These are phyloP conservation scores for Ditula angustiorana DNA, from an alignment of 2,888 invertebrate species.

Conservation along the genomic window DNA sequence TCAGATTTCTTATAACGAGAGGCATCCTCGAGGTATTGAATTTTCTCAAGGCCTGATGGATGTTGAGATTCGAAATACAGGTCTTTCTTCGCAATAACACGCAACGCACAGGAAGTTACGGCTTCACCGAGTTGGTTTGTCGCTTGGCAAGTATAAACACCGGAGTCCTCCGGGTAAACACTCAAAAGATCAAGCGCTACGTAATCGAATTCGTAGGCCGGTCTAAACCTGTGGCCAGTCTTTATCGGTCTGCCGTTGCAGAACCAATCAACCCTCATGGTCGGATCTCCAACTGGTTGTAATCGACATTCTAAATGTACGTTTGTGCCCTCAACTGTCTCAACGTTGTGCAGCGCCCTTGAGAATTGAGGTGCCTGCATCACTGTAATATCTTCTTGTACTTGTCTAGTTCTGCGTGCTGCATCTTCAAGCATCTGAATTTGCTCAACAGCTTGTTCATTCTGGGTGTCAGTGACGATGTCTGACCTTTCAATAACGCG, in stretches of 20 bases:
- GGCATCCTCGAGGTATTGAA: conserved; percentile 95
- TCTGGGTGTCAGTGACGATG: conserved; percentile 94
- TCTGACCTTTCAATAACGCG: conserved; percentile 93
- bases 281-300: conserved; percentile 96
- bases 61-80: conserved; percentile 95
- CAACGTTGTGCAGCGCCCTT: conserved; percentile 94
- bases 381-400: conserved; percentile 92
- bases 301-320: conserved; percentile 96
- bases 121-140: conserved; percentile 98
- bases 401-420: conserved; percentile 88
- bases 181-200: conserved; percentile 98
- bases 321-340: conserved; percentile 95
- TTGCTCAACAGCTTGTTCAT: conserved; percentile 96
- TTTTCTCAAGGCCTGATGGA: conserved; percentile 95
- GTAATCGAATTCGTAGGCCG: conserved; percentile 98
- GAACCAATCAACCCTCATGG: conserved; percentile 98
- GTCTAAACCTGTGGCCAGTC: conserved; percentile 97
- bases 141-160: conserved; percentile 97
- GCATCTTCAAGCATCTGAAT: conserved; percentile 95
- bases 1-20: conserved; percentile 94
- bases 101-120: conserved; percentile 95
- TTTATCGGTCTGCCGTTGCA: conserved; percentile 97
- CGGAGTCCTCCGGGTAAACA: conserved; percentile 98
- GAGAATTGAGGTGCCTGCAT: conserved; percentile 95
- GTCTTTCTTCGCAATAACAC: conserved; percentile 95